Percentiles rank a stretch among this genome's conserved stretches.
phyloP scores from a whole-genome alignment of 2,888 invertebrate genomes.

The Drosophila trichaetosa region DNA sequence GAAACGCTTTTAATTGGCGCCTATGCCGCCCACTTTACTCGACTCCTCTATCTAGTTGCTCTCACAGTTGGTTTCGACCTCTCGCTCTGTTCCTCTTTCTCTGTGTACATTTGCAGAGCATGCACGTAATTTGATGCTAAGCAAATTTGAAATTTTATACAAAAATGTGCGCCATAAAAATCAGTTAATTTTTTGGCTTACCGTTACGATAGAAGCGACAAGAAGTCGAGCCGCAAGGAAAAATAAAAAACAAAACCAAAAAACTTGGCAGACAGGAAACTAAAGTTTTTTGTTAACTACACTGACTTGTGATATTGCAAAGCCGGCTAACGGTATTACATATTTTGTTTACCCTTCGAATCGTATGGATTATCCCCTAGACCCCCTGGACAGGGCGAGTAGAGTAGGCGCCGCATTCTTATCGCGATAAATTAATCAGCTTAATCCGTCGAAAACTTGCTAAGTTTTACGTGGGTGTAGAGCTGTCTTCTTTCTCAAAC shows the following conservation, averaged over 20 bases:
- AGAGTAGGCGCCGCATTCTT: constrained; percentile 69
- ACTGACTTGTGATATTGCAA: constrained; percentile 65
- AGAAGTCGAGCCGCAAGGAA: constrained; percentile 37
- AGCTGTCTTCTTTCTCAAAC: constrained; percentile 4
- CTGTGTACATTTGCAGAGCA: constrained; percentile 52
- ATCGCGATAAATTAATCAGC: constrained; percentile 81
- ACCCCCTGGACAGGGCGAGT: not conserved
- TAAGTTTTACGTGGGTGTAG: constrained; percentile 63
- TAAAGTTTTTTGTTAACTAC: constrained; percentile 78
- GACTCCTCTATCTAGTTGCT: constrained; percentile 30
- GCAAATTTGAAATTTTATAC: constrained; percentile 78
- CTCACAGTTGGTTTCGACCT: constrained; percentile 22
- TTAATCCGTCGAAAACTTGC: constrained; percentile 80
- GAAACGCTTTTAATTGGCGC: constrained; percentile 80
- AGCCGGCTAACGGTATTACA: constrained; percentile 69
- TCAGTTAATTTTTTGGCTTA: constrained; percentile 51
- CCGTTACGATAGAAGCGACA: constrained; percentile 35
- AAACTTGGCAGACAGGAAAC: constrained; percentile 78
- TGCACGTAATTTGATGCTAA: constrained; percentile 76
- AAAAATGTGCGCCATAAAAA: constrained; percentile 64
- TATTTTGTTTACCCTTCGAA: constrained; percentile 80
- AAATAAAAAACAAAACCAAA: constrained; percentile 34
- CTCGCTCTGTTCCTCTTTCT: not conserved
- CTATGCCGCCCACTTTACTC: constrained; percentile 54
- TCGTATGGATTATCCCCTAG: constrained; percentile 66